Conservation (phyloP, 2,888 invertebrate species). For the Erebia aethiops region DNA sequence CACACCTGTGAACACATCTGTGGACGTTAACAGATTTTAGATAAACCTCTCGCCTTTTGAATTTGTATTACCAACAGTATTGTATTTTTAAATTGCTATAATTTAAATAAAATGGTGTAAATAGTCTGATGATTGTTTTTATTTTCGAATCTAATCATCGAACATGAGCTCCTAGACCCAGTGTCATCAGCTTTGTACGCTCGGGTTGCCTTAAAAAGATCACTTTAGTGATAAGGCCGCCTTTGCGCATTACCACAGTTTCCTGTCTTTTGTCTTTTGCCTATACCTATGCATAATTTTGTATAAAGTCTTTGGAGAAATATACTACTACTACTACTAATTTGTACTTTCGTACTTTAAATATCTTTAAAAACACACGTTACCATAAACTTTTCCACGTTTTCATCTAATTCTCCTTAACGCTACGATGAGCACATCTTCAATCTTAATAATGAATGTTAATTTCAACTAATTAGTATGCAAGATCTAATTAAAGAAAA, state of each 20-base stretch:
- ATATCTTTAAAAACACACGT: background rate
- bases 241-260: too few species aligned
- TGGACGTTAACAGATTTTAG: too few species aligned
- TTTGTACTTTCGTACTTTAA: too few species aligned
- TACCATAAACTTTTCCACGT: background rate
- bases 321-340: too few species aligned
- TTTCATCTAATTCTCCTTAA: background rate
- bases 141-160: background rate
- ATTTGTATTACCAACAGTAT: slow-evolving; percentile 21
- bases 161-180: too few species aligned
- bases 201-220: too few species aligned
- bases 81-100: slow-evolving; percentile 1
- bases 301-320: too few species aligned
- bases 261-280: too few species aligned
- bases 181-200: too few species aligned
- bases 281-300: too few species aligned
- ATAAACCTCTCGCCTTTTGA: slow-evolving; percentile 12
- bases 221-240: too few species aligned
- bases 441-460: slow-evolving; percentile 24
- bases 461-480: slow-evolving; percentile 25
- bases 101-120: slow-evolving; percentile 7
- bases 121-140: slow-evolving; percentile 3
- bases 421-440: background rate
- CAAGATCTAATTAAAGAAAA: slow-evolving; percentile 23
- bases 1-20: too few species aligned